Evolutionary conservation across 2,888 invertebrate genomes (phyloP).

Genomic region (Noctua pronuba): DNA sequence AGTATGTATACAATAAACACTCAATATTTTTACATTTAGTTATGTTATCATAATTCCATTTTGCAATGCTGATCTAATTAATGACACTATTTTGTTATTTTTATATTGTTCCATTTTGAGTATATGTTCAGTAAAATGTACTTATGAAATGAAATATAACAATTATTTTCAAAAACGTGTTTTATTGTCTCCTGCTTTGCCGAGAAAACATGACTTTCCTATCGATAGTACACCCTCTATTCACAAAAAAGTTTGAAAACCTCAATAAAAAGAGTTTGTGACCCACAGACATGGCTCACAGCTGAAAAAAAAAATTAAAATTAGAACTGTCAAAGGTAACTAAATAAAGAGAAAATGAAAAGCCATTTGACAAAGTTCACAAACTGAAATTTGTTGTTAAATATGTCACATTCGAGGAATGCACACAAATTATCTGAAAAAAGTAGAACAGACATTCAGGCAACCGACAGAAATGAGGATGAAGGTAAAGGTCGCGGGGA

Average conservation of each 20-base stretch:
- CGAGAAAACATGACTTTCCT: neutral
- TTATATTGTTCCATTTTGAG: constrained; percentile 79
- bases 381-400: constrained; percentile 89
- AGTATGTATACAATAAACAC: constrained; percentile 61
- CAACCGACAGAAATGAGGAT: constrained; percentile 75
- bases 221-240: neutral
- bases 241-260: constrained; percentile 1
- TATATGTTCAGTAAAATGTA: constrained; percentile 81
- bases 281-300: constrained; percentile 29
- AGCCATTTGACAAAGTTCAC: constrained; percentile 86
- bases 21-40: constrained; percentile 65
- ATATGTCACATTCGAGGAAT: constrained; percentile 89
- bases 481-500: constrained; percentile 76
- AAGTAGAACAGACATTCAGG: constrained; percentile 78
- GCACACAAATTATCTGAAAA: constrained; percentile 84
- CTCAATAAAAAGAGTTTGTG: constrained; percentile 34
- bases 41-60: constrained; percentile 60
- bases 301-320: constrained; percentile 76
- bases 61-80: constrained; percentile 58
- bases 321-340: constrained; percentile 81
- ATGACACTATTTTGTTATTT: constrained; percentile 78
- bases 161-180: constrained; percentile 81
- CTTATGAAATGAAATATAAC: constrained; percentile 86
- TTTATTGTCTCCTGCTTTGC: constrained; percentile 64
- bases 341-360: constrained; percentile 82